A percentile compares a stretch with the other conserved stretches of the same genome.
These are phyloP conservation scores for Argyresthia goedartella DNA, from an alignment of 2,888 invertebrate species.

Conservation along the genomic window DNA sequence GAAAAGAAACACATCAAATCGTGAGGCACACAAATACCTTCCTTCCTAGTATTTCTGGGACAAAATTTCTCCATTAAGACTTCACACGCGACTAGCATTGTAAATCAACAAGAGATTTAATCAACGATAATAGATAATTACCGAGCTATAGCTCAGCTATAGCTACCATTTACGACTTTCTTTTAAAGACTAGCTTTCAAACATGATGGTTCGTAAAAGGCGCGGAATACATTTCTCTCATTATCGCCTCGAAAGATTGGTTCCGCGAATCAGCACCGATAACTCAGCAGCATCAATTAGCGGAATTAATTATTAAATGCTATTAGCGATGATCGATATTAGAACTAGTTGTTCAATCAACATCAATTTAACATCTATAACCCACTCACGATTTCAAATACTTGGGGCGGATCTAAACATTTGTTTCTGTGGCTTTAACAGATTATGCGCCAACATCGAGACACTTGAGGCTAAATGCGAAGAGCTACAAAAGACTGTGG, in stretches of 20 bases:
- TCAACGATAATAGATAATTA: conserved; percentile 7
- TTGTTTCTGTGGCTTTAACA: conserved; percentile 29
- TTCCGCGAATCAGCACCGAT: too few species aligned
- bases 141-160: neutral
- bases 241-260: too few species aligned
- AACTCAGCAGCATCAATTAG: too few species aligned
- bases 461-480: conserved; percentile 85
- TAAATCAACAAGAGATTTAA: neutral
- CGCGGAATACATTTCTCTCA: neutral
- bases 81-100: conserved; percentile 8
- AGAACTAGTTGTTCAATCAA: too few species aligned
- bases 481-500: conserved; percentile 84
- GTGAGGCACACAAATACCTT: conserved; percentile 46
- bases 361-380: too few species aligned
- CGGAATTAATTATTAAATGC: too few species aligned
- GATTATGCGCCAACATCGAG: conserved; percentile 82
- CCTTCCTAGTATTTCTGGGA: too few species aligned
- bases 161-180: conserved; percentile 5
- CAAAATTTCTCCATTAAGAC: neutral
- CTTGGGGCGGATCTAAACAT: neutral
- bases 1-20: conserved; percentile 93
- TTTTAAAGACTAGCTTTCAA: conserved; percentile 2
- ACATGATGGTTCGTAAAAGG: conserved; percentile 1
- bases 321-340: too few species aligned
- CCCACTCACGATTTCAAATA: too few species aligned